phyloP scores from a whole-genome alignment of 2,797 vertebrate genomes.

The Synaphobranchus kaupii region DNA sequence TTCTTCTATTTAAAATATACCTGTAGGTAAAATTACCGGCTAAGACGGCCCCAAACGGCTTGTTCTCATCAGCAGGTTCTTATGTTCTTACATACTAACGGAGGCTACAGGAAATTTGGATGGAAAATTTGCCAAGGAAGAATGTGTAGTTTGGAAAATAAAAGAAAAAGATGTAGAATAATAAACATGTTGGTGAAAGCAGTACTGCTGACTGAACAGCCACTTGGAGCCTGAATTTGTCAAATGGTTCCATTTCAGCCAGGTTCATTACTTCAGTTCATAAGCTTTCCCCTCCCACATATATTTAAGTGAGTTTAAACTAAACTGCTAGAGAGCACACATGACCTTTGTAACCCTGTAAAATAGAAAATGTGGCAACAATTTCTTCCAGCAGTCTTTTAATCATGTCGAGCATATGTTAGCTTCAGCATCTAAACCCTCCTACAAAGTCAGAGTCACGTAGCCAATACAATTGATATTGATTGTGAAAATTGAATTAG shows the following conservation, averaged over 20 bases:
- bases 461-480: slow-evolving; percentile 35
- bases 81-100: background rate
- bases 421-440: slow-evolving; percentile 34
- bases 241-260: slow-evolving; percentile 1
- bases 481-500: slow-evolving; percentile 47
- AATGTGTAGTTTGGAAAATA: background rate
- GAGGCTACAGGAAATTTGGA: background rate
- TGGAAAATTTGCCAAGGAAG: background rate
- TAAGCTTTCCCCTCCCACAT: slow-evolving; percentile 16
- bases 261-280: slow-evolving; percentile 29
- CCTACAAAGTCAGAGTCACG: slow-evolving; percentile 28
- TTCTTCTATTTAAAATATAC: background rate
- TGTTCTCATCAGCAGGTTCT: background rate
- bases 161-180: background rate
- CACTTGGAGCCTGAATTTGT: background rate
- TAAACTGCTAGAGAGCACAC: slow-evolving; percentile 30
- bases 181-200: background rate
- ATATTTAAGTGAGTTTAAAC: slow-evolving; percentile 33
- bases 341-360: slow-evolving; percentile 30
- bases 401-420: slow-evolving; percentile 33
- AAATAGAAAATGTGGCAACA: slow-evolving; percentile 35
- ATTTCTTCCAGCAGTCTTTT: slow-evolving; percentile 33
- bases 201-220: background rate
- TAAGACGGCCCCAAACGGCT: too few relatives aligned
- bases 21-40: background rate